Evolutionary conservation across 2,797 vertebrate species (phyloP), one percentile per base, ranked within the genome.

Genomic region (Ctenopoma kingsleyae): DNA sequence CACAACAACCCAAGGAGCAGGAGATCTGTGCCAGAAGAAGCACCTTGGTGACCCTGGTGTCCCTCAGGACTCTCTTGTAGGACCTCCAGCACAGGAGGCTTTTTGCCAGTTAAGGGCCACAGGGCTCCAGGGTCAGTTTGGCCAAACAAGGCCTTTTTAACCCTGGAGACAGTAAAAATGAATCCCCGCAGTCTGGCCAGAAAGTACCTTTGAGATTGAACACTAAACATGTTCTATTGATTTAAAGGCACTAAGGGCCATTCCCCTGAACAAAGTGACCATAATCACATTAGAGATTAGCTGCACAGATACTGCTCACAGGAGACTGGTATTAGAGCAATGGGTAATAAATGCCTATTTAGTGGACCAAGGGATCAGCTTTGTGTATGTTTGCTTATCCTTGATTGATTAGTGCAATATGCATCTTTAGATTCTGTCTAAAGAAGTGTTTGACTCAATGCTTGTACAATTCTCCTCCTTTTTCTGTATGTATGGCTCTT

Each of bases 231-330:
- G 16, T 50, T 85, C 80, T 84, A 91, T 91, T 93, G 91, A 94
- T 93, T 92, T 89, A 44, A 72, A 85, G 76, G 64, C 81, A 23
- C 88, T 55, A 16, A 84, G 74, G 87, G 76, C 80, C 54, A 15
- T 36, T 81, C 83, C 30, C 80, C 71, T 44, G 85, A 85, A 90
- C 89, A 89, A 89, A 93, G 87, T 93, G 92, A 92, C 92, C 92
- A 79, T 93, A 93, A 93, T 91, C 89, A 88, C 87, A 92, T 88
- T 80, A 84, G 90, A 91, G 90, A 87, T 76, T 89, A 74, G 72
- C 63, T 69, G 78, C 82, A 90, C 83, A 81, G 67, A 78, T 46
- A 27, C 59, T 55, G 70, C 74, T 84, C 88, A 79, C 80, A 38
- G n/a, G 87, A 84, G 82, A 82, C 73, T 41, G 23, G 30, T 60